These are phyloP conservation scores for Tetheella fluctuosa DNA, from an alignment of 2,888 invertebrate genomes.

Conservation along the genomic window DNA sequence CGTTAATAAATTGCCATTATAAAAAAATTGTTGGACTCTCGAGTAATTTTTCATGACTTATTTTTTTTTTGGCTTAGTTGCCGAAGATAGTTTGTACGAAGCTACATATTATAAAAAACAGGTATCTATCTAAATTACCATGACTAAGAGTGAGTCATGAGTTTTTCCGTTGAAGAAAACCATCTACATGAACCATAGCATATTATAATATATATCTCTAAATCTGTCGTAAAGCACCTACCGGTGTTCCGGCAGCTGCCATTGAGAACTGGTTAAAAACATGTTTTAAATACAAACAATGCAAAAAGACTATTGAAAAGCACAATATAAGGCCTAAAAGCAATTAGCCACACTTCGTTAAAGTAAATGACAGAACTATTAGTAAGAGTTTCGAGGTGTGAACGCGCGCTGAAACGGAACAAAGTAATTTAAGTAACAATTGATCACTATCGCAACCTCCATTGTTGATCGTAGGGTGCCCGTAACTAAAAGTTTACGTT, in stretches of 20 bases:
- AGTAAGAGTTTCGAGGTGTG: constrained; percentile 6
- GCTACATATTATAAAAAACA: too few relatives aligned
- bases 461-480: constrained; percentile 7
- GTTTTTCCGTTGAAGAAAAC: too few relatives aligned
- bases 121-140: too few relatives aligned
- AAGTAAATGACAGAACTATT: constrained; percentile 9
- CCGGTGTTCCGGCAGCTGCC: neutral
- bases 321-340: constrained; percentile 10
- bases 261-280: neutral
- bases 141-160: too few relatives aligned
- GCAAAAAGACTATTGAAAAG: neutral
- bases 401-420: constrained; percentile 7
- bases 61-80: neutral
- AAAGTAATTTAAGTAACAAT: constrained; percentile 8
- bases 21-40: neutral
- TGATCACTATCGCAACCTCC: constrained; percentile 2
- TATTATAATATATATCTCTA: neutral
- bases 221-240: neutral
- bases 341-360: constrained; percentile 12
- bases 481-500: constrained; percentile 5
- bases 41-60: neutral
- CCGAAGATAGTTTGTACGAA: neutral
- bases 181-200: neutral
- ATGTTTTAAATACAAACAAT: neutral
- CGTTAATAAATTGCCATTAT: neutral